Percentiles rank a stretch among this genome's conserved stretches.
Evolutionary conservation across 2,113 vertebrate species (phyloP).

Genomic region (Athene noctua): DNA sequence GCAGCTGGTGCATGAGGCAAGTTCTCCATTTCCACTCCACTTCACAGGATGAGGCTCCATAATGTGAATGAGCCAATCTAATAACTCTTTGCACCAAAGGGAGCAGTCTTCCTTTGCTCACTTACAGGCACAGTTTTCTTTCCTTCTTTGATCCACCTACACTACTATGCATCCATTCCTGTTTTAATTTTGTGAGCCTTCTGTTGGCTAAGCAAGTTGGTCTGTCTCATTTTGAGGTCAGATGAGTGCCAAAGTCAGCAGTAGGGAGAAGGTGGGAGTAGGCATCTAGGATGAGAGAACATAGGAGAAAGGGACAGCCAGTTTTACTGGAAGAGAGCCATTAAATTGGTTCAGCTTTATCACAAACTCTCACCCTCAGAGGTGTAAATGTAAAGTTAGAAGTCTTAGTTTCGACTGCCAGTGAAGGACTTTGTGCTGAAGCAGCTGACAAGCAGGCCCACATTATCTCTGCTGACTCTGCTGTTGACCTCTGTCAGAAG

Average conservation of each 20-base stretch:
- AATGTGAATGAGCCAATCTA: background rate
- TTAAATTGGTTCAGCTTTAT: background rate
- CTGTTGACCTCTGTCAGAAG: constrained; percentile 50
- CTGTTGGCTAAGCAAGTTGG: background rate
- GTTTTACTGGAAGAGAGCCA: background rate
- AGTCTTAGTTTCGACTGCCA: background rate
- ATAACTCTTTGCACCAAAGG: background rate
- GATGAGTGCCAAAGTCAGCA: background rate
- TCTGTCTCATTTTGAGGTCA: background rate
- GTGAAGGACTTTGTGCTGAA: background rate
- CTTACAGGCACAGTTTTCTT: background rate
- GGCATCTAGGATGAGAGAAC: background rate
- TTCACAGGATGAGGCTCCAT: background rate
- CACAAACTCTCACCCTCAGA: background rate
- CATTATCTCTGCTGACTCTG: constrained; percentile 47
- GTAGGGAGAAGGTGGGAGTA: background rate
- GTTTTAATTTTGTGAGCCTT: background rate
- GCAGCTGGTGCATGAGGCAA: background rate
- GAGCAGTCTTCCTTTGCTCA: background rate
- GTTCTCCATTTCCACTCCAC: background rate
- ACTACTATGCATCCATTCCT: background rate
- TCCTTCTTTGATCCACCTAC: background rate
- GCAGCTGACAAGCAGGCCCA: background rate
- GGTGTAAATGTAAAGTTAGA: background rate
- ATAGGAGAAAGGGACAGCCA: background rate